Conservation (phyloP, 2,888 invertebrate species). For the Cryptophagus acutangulus region DNA sequence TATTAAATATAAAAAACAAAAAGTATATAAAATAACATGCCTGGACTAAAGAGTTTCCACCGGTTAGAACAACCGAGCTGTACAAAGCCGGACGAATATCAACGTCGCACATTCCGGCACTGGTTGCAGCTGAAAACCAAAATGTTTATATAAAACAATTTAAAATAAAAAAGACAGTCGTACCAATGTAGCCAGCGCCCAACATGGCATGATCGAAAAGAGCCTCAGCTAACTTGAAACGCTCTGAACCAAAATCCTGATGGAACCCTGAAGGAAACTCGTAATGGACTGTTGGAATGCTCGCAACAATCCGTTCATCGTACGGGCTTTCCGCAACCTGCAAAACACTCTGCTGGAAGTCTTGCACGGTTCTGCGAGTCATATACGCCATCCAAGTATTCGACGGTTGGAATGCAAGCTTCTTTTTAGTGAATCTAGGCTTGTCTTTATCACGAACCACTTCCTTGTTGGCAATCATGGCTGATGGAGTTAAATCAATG, state of each 20-base stretch:
- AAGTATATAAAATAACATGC: slow-evolving; percentile 41
- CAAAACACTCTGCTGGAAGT: slow-evolving; percentile 62
- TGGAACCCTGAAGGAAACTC: slow-evolving; percentile 98
- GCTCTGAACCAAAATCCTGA: slow-evolving; percentile 90
- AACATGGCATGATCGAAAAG: slow-evolving; percentile 93
- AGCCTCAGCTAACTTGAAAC: slow-evolving; percentile 91
- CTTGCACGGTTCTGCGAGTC: slow-evolving; percentile 79
- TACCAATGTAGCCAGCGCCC: slow-evolving; percentile 80
- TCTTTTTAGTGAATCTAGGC: slow-evolving; percentile 74
- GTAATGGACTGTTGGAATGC: slow-evolving; percentile 89
- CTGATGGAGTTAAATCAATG: slow-evolving; percentile 56
- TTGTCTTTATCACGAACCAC: slow-evolving; percentile 85
- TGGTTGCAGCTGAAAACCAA: slow-evolving; percentile 59
- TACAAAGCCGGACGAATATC: slow-evolving; percentile 95
- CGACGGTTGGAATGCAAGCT: slow-evolving; percentile 76
- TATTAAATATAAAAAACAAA: slow-evolving; percentile 4
- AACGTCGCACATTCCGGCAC: slow-evolving; percentile 95
- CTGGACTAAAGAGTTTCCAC: slow-evolving; percentile 86
- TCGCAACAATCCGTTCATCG: slow-evolving; percentile 80
- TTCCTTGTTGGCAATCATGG: slow-evolving; percentile 73
- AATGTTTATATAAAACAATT: background rate
- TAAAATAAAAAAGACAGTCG: background rate
- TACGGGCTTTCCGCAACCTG: slow-evolving; percentile 88
- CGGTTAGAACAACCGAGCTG: slow-evolving; percentile 91
- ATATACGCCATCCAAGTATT: slow-evolving; percentile 94